Evolutionary conservation across 2,888 invertebrate genomes (phyloP).

Genomic region (Tetanocera ferruginea): DNA sequence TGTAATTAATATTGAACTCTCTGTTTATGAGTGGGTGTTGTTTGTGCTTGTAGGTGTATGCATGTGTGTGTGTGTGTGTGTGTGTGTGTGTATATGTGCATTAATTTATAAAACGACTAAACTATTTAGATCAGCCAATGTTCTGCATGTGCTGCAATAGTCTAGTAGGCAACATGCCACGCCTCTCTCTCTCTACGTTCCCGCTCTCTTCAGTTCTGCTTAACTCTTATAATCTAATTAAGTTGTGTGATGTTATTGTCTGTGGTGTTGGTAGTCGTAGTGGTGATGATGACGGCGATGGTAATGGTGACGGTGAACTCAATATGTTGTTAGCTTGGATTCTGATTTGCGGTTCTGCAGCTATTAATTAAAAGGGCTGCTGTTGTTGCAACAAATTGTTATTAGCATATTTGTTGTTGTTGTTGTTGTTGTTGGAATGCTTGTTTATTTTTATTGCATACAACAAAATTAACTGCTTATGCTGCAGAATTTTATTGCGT

Average conservation of each 20-base stretch:
- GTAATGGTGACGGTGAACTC: too few relatives aligned
- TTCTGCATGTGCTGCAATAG: too few relatives aligned
- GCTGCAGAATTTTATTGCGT: neutral
- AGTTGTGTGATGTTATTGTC: neutral
- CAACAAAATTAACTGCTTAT: slow-evolving; percentile 2
- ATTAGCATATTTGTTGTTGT: neutral
- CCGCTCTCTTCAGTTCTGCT: neutral
- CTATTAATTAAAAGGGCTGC: slow-evolving; percentile 6
- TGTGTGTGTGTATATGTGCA: neutral
- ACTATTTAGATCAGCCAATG: too few relatives aligned
- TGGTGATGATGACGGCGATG: too few relatives aligned
- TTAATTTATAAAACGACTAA: neutral
- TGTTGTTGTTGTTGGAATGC: neutral
- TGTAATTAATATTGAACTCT: too few relatives aligned
- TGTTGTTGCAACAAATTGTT: neutral
- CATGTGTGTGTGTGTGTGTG: neutral
- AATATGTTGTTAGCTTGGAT: neutral
- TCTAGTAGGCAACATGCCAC: too few relatives aligned
- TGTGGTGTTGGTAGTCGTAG: too few relatives aligned
- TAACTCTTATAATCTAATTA: neutral
- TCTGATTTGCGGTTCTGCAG: neutral
- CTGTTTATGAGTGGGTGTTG: neutral
- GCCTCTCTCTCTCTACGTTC: neutral
- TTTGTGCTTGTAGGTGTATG: neutral
- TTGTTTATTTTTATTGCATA: neutral